Evolutionary conservation across 35 echinoderm and acorn worm genomes (phyloP).

Genomic region (Lytechinus variegatus): DNA sequence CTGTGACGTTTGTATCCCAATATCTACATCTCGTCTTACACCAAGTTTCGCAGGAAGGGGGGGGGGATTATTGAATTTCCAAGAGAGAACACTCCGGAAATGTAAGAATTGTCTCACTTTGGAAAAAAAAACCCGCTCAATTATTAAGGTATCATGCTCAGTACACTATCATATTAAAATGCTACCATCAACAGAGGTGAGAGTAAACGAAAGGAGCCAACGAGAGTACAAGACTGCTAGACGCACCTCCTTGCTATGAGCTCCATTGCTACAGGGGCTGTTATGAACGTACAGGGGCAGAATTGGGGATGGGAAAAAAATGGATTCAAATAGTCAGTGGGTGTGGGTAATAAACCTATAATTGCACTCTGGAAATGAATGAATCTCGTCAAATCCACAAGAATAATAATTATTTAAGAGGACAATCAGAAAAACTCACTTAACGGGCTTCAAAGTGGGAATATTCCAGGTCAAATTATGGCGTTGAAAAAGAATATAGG

Average conservation of each 20-base stretch:
- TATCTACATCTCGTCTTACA: background rate
- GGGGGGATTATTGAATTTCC: background rate
- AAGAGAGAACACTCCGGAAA: background rate
- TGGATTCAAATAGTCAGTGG: background rate
- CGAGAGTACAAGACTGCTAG: background rate
- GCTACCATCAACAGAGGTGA: background rate
- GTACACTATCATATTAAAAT: too few relatives aligned
- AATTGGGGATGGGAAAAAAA: background rate
- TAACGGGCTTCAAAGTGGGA: constrained; percentile 9
- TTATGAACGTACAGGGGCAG: background rate
- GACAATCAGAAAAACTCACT: background rate
- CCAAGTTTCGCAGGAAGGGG: background rate
- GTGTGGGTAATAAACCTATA: background rate
- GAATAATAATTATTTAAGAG: constrained; percentile 12
- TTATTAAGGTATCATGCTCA: background rate
- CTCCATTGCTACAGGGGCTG: background rate
- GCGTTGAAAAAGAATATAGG: background rate
- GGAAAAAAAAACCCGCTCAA: background rate
- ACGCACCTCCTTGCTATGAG: background rate
- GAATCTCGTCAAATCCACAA: background rate
- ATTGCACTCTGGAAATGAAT: background rate
- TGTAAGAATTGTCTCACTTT: background rate
- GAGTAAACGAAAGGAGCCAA: background rate
- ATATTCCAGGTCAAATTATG: background rate
- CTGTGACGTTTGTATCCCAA: background rate